Percentiles rank a stretch among this genome's conserved stretches.
phyloP scores from a whole-genome alignment of 2,797 vertebrate genomes.

The Carcharodon carcharias region DNA sequence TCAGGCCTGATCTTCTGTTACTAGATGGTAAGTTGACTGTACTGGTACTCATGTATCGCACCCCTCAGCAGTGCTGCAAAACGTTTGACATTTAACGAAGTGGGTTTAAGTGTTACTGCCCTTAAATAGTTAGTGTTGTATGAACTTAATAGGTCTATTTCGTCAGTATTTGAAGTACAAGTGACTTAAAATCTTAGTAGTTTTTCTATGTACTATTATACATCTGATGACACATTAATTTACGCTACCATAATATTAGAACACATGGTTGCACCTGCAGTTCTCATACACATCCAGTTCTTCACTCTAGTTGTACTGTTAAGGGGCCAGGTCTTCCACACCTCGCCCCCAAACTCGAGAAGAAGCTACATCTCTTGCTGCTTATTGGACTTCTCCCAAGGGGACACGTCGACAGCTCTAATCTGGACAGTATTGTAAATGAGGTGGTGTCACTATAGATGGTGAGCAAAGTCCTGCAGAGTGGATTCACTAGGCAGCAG shows the following conservation, averaged over 20 bases:
- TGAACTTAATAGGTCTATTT: neutral
- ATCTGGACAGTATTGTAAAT: neutral
- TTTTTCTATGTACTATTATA: neutral
- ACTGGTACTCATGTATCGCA: neutral
- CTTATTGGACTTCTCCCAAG: neutral
- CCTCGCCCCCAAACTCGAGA: too few relatives aligned
- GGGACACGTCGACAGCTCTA: neutral
- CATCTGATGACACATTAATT: neutral
- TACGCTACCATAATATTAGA: neutral
- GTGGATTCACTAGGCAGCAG: neutral
- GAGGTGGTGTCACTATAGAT: neutral
- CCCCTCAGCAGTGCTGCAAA: neutral
- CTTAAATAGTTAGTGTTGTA: neutral
- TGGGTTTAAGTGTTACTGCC: neutral
- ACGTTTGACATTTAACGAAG: neutral
- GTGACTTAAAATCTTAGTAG: neutral
- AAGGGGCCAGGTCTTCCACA: neutral
- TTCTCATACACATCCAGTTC: neutral
- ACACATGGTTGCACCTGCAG: neutral
- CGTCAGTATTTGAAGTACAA: neutral
- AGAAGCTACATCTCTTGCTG: neutral
- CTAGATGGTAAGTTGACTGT: constrained; percentile 77
- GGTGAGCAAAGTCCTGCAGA: neutral
- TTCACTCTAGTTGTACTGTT: neutral
- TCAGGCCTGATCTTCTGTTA: constrained; percentile 86